Percentiles rank a stretch among this genome's conserved stretches.
phyloP scores from a whole-genome alignment of 1,140 invertebrate species.

The Heterodera carotae region DNA sequence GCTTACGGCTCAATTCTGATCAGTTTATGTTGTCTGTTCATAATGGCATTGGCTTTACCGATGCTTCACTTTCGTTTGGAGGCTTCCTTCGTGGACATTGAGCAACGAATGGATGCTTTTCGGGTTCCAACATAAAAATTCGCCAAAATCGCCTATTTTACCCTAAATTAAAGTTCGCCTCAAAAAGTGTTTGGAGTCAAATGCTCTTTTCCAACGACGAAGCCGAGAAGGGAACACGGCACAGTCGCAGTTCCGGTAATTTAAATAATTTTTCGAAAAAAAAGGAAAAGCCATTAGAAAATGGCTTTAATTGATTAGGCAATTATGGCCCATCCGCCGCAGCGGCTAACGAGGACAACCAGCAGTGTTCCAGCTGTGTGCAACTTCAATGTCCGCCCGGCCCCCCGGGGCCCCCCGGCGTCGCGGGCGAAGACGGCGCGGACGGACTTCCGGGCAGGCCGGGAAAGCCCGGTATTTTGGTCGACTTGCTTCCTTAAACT shows the following conservation, averaged over 20 bases:
- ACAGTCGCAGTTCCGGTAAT: constrained; percentile 6
- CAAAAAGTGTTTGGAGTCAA: constrained; percentile 26
- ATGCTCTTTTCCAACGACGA: constrained; percentile 6
- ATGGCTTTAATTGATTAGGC: constrained; percentile 12
- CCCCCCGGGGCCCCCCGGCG: constrained; percentile 63
- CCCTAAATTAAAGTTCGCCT: constrained; percentile 26
- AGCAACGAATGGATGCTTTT: constrained; percentile 60
- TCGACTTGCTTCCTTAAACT: background rate
- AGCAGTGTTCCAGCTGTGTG: constrained; percentile 62
- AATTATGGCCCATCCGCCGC: constrained; percentile 24
- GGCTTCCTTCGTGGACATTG: constrained; percentile 51
- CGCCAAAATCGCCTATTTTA: background rate
- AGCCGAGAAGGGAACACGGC: background rate
- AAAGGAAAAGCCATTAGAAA: too few species aligned
- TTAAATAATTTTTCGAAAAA: background rate
- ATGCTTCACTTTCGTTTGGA: constrained; percentile 51
- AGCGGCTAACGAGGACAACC: constrained; percentile 39
- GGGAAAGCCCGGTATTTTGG: constrained; percentile 55
- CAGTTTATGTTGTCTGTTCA: constrained; percentile 52
- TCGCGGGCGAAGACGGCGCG: constrained; percentile 48
- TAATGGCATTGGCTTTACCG: constrained; percentile 49
- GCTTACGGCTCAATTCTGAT: constrained; percentile 49
- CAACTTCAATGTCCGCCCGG: constrained; percentile 64
- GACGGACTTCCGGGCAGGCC: constrained; percentile 45
- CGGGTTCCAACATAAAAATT: constrained; percentile 36